phyloP scores from a whole-genome alignment of 2,888 invertebrate species.

The Epsilonema sp. region DNA sequence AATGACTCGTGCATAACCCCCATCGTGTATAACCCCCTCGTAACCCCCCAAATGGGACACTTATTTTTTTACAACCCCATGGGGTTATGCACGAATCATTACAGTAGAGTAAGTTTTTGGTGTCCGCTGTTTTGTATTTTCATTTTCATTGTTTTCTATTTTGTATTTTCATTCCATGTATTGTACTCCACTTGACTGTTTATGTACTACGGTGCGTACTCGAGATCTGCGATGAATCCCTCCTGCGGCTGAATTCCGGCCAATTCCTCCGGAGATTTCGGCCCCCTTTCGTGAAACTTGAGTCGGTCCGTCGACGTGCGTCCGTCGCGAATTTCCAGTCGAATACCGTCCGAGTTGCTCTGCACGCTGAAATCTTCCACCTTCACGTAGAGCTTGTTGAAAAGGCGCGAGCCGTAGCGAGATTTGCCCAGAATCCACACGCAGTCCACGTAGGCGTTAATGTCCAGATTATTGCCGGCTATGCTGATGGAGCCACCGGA shows the following conservation, averaged over 20 bases:
- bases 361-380: conserved; percentile 14
- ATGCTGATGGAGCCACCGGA: conserved; percentile 15
- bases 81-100: no score
- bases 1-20: no score
- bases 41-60: no score
- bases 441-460: conserved; percentile 15
- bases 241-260: conserved; percentile 12
- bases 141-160: no score
- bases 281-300: conserved; percentile 23
- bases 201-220: background rate
- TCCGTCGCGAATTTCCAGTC: conserved; percentile 44
- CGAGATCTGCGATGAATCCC: conserved; percentile 9
- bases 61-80: background rate
- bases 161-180: no score
- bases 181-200: no score
- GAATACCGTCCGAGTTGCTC: conserved; percentile 11
- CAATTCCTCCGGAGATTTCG: conserved; percentile 11
- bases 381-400: conserved; percentile 14
- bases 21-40: no score
- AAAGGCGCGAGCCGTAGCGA: conserved; percentile 9
- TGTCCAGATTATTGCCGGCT: conserved; percentile 9
- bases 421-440: conserved; percentile 15
- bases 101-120: no score
- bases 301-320: conserved; percentile 44
- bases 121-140: no score